Base-by-base conservation (phyloP, 1,140 invertebrate species). In the Hyposmocoma kahamanoa region DNA sequence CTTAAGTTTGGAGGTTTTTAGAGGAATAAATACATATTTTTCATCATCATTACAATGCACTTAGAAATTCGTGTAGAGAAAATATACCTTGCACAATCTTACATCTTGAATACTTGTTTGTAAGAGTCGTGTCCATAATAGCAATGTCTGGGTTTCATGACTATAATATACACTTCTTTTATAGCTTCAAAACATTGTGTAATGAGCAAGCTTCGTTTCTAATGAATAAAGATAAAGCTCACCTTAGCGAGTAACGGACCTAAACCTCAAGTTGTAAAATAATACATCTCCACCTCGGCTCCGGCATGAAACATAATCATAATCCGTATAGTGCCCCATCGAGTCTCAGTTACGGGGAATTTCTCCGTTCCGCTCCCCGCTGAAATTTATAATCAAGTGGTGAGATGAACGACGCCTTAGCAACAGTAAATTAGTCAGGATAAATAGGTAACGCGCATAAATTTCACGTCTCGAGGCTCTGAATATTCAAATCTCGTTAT, bases 221-320 rank as follows among this genome's bases (percentile, higher is more conserved):
- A n/a, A n/a, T n/a, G n/a, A n/a, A n/a, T n/a, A n/a, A n/a, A n/a
- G n/a, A n/a, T n/a, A n/a, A n/a, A n/a, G n/a, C n/a, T n/a, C n/a
- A n/a, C n/a, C n/a, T n/a, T n/a, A n/a, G n/a, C n/a, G n/a, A n/a
- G 22, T 51, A 57, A 57, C 55, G 48, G 47, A 55, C 52, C 49
- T 44, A 36, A 50, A 44, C 10, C 43, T 45, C 26, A 15, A 38
- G 39, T 43, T 56, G 62, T 62, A 62, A 66, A 62, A 56, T 66
- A 59, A 62, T 56, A 53, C 52, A 52, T 32, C 22, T 42, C 30
- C 48, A 47, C 39, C 22, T 34, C 20, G 45, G 28, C 15, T 34
- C 45, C 13, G 9, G 45, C 38, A 56, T 55, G 63, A 60, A 63
- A 67, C 56, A 60, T 60, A 62, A 62, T 67, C 60, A 67, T 63